Percentiles rank a stretch among this genome's conserved stretches.
Evolutionary conservation across 2,888 invertebrate genomes (phyloP).

Genomic region (Thymelicus sylvestris): DNA sequence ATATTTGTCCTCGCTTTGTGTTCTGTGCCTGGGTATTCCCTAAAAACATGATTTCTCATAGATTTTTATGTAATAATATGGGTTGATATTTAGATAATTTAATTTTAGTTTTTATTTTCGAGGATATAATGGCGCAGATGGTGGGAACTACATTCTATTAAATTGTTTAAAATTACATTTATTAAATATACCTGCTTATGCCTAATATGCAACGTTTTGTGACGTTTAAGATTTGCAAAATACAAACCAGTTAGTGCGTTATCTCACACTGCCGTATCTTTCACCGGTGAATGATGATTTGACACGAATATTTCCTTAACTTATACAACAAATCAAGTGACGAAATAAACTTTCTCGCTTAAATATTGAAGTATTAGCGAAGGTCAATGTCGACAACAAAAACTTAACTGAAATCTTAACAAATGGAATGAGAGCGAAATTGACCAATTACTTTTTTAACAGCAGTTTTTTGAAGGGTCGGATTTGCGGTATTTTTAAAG

Average conservation of each 20-base stretch:
- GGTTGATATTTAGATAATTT: too few species aligned
- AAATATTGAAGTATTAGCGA: slow-evolving; percentile 50
- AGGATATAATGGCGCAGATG: too few species aligned
- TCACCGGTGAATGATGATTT: slow-evolving; percentile 3
- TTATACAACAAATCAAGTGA: slow-evolving; percentile 34
- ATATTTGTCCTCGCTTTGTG: too few species aligned
- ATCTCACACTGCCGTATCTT: neutral
- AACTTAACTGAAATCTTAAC: slow-evolving; percentile 45
- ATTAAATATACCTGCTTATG: too few species aligned
- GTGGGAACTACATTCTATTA: too few species aligned
- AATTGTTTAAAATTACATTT: neutral
- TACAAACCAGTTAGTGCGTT: slow-evolving; percentile 1
- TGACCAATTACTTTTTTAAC: slow-evolving; percentile 48
- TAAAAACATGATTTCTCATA: too few species aligned
- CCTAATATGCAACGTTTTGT: neutral
- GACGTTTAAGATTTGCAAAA: too few species aligned
- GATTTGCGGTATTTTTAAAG: neutral
- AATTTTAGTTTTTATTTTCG: too few species aligned
- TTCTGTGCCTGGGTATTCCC: too few species aligned
- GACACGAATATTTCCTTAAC: slow-evolving; percentile 1
- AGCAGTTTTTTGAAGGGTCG: neutral
- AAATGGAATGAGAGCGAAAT: slow-evolving; percentile 49
- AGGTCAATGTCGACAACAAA: slow-evolving; percentile 59
- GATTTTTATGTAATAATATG: too few species aligned
- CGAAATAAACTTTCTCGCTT: slow-evolving; percentile 55